Evolutionary conservation across 2,888 invertebrate genomes (phyloP).

Genomic region (Tetramorium bicarinatum): DNA sequence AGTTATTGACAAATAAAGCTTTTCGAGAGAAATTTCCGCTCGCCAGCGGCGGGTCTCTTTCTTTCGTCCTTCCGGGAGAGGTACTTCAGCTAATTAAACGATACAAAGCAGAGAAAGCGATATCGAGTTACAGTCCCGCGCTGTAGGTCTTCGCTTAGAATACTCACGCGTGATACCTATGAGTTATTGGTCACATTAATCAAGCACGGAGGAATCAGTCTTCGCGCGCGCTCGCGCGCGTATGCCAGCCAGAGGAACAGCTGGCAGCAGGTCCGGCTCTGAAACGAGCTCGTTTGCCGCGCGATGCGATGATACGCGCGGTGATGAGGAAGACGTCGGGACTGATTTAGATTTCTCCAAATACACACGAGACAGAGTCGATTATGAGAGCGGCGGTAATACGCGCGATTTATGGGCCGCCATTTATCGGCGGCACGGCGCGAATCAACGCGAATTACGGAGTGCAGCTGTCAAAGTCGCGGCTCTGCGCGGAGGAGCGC

Average conservation of each 20-base stretch:
- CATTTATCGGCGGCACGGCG: constrained; percentile 42
- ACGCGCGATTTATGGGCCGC: constrained; percentile 50
- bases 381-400: constrained; percentile 56
- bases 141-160: constrained; percentile 29
- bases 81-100: constrained; percentile 44
- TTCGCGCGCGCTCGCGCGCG: constrained; percentile 7
- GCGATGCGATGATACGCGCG: constrained; percentile 38
- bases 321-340: constrained; percentile 48
- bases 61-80: neutral
- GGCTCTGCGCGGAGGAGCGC: constrained; percentile 13
- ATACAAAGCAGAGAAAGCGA: constrained; percentile 54
- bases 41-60: neutral
- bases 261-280: constrained; percentile 53
- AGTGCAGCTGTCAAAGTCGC: constrained; percentile 53
- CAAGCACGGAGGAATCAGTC: constrained; percentile 62
- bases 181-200: constrained; percentile 72
- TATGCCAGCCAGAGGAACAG: constrained; percentile 28
- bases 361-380: constrained; percentile 48
- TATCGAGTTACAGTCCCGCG: constrained; percentile 39
- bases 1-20: constrained; percentile 25
- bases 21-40: constrained; percentile 32
- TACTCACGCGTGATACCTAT: constrained; percentile 42
- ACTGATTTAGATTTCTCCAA: constrained; percentile 56
- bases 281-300: constrained; percentile 39
- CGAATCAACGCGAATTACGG: constrained; percentile 49